These are phyloP conservation scores for Hyperoplus immaculatus DNA, from an alignment of 2,797 vertebrate genomes.

Conservation along the genomic window DNA sequence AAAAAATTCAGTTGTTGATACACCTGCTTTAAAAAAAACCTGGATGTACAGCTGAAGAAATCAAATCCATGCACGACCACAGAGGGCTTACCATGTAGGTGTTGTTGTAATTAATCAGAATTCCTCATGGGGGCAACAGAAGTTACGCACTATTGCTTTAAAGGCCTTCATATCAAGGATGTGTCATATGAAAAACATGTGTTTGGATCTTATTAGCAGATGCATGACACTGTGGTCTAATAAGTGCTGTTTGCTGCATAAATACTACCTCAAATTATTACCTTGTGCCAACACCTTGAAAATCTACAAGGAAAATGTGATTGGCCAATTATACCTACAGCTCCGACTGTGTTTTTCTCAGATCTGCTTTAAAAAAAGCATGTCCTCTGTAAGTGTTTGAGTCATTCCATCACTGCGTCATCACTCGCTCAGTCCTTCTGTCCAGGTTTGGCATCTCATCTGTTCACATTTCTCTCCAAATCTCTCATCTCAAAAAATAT, in stretches of 20 bases:
- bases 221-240: constrained; percentile 4
- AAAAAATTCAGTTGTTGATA: no score
- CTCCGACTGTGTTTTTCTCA: constrained; percentile 47
- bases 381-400: constrained; percentile 44
- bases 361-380: constrained; percentile 27
- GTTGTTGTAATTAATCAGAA: no score
- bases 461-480: constrained; percentile 19
- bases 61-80: no score
- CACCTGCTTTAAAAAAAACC: no score
- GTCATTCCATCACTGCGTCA: constrained; percentile 47
- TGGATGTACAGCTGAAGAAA: no score
- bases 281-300: background rate
- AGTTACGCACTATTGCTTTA: no score
- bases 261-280: background rate
- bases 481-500: constrained; percentile 20
- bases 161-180: background rate
- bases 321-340: constrained; percentile 27
- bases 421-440: constrained; percentile 45
- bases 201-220: background rate
- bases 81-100: no score
- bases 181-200: background rate
- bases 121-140: no score
- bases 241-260: constrained; percentile 23
- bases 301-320: constrained; percentile 1
- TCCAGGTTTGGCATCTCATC: constrained; percentile 5